Base-by-base conservation (phyloP, 2,797 vertebrate species). In the Notolabrus celidotus region DNA sequence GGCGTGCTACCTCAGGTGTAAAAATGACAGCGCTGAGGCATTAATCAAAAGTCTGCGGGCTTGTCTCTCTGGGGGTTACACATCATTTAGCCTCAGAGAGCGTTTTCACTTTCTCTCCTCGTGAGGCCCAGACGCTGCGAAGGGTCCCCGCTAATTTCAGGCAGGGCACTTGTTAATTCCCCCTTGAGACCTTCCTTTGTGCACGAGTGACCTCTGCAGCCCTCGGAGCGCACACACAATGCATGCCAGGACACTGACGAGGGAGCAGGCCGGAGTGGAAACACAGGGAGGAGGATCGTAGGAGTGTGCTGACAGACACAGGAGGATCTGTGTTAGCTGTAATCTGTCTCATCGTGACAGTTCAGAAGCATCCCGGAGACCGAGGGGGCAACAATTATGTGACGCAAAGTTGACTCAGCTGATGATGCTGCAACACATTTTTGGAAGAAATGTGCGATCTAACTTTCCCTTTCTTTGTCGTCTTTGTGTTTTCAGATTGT, bases 211-310 rank as follows among this genome's bases (percentile, higher is more conserved):
- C 95, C 95, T 88, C 89, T 75, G 74, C 25, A 86, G 90, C 74
- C 49, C 47, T 55, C 79, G 82, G 90, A 86, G 91, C 90, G 92
- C 91, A 53, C 91, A 53, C 77, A 90, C 94, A 90, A 88, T 94
- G 94, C 94, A 94, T 95, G 92, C 93, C 91, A 92, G 93, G 86
- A 92, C 91, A 93, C 67, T 94, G 94, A 94, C 90, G 93, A 93
- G 83, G 86, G 84, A 89, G 89, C 63, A 36, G n/a, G n/a, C n/a
- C n/a, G n/a, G n/a, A n/a, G n/a, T n/a, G 80, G 74, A 75, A 69
- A 74, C 61, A 71, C 19, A 51, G 66, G 62, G 67, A 65, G 67
- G 72, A 55, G 62, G 43, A 54, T 45, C 61, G 76, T 60, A 47
- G 76, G 82, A 87, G 81, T 36, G 68, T 86, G 77, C 71, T 90